phyloP scores from a whole-genome alignment of 2,888 invertebrate genomes.

The Carpatolechia fugitivella region DNA sequence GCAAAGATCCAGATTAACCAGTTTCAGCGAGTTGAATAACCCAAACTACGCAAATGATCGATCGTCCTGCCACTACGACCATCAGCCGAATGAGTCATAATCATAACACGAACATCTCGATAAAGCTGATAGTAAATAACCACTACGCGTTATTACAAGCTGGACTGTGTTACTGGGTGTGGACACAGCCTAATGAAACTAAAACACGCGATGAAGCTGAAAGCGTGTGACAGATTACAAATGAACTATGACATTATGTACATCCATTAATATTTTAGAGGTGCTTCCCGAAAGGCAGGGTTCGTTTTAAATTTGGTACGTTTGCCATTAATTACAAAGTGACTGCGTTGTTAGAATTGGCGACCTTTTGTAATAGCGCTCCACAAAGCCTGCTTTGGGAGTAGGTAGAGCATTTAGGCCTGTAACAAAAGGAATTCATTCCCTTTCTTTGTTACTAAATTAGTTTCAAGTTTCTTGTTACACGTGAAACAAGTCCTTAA shows the following conservation, averaged over 20 bases:
- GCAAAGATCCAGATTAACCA: not conserved
- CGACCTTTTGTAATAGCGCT: not conserved
- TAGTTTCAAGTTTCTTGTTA: not conserved
- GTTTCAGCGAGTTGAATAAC: not conserved
- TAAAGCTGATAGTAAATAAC: constrained; percentile 36
- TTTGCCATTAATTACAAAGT: not conserved
- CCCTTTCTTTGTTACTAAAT: not conserved
- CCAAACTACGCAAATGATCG: not conserved
- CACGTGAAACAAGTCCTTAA: not conserved
- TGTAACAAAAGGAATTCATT: not conserved
- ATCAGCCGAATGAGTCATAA: constrained; percentile 23
- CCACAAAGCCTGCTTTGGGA: not conserved
- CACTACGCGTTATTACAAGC: constrained; percentile 34
- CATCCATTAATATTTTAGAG: too few species aligned
- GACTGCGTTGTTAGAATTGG: not conserved
- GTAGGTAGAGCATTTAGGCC: not conserved
- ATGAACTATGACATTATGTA: constrained; percentile 1
- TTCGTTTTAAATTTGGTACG: not conserved
- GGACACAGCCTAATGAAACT: constrained; percentile 63
- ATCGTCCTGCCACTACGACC: not conserved
- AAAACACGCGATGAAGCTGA: constrained; percentile 67
- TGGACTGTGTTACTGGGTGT: constrained; percentile 47
- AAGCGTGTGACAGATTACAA: constrained; percentile 17
- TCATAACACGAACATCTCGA: constrained; percentile 19
- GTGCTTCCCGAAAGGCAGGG: not conserved